Evolutionary conservation across 2,113 vertebrate species (phyloP).

Genomic region (Pelusios castaneus): DNA sequence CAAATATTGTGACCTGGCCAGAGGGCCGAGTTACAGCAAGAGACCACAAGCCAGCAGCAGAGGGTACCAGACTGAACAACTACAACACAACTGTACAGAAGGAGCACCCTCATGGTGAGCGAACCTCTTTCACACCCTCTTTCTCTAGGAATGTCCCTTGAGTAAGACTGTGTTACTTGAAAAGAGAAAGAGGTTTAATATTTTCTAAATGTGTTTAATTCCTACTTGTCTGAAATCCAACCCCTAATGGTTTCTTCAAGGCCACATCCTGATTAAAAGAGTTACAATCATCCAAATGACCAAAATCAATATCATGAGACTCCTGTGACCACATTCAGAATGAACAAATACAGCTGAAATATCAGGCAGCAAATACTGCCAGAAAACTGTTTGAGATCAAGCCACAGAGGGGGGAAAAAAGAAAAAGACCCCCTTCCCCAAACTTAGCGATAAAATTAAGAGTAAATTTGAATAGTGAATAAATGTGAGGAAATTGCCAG

Average conservation of each 20-base stretch:
- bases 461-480: not conserved
- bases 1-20: not conserved
- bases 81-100: not conserved
- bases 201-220: not conserved
- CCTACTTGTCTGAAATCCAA: not conserved
- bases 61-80: not conserved
- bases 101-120: not conserved
- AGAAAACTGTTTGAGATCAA: not conserved
- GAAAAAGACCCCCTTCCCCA: too few relatives aligned
- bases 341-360: not conserved
- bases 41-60: not conserved
- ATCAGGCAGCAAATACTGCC: not conserved
- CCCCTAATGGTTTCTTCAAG: not conserved
- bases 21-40: not conserved
- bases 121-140: not conserved
- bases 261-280: not conserved
- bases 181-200: not conserved
- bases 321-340: not conserved
- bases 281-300: not conserved
- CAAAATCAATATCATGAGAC: not conserved
- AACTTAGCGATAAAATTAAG: not conserved
- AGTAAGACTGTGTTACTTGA: not conserved
- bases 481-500: not conserved
- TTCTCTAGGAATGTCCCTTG: not conserved
- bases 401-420: not conserved